These are phyloP conservation scores for Pseudotriccus pelzelni DNA, from an alignment of 2,797 vertebrate species.

Conservation along the genomic window DNA sequence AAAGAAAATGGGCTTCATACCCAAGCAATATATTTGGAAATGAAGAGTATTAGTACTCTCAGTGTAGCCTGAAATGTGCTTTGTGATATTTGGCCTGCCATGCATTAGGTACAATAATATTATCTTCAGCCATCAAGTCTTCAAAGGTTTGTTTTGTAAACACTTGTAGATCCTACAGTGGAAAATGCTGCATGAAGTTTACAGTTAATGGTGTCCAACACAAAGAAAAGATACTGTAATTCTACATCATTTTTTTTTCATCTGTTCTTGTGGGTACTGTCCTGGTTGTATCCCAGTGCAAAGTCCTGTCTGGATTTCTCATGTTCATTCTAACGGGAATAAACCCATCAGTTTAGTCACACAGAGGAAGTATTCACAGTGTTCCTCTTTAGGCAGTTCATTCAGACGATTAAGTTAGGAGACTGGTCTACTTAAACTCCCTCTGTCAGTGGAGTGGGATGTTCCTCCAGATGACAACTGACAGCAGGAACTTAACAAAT, in stretches of 20 bases:
- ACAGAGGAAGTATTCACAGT: neutral
- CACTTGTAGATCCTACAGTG: neutral
- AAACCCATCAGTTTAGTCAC: neutral
- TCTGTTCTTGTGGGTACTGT: neutral
- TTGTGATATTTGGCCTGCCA: neutral
- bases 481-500: neutral
- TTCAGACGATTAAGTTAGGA: neutral
- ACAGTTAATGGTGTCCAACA: neutral
- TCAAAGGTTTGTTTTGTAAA: neutral
- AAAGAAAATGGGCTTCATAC: neutral
- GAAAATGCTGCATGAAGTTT: neutral
- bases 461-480: neutral
- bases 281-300: neutral
- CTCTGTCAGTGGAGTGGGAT: neutral
- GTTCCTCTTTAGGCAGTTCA: neutral
- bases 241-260: neutral
- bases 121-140: neutral
- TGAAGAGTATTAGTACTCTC: neutral
- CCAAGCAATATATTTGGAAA: neutral
- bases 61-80: neutral
- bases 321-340: neutral
- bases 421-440: neutral
- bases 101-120: neutral
- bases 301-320: neutral
- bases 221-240: neutral